Evolutionary conservation across 30 jellyfish, hydroid and myxozoan genomes (phyloP), one percentile per base, ranked within the genome.

Genomic region (Turritopsis dohrnii): DNA sequence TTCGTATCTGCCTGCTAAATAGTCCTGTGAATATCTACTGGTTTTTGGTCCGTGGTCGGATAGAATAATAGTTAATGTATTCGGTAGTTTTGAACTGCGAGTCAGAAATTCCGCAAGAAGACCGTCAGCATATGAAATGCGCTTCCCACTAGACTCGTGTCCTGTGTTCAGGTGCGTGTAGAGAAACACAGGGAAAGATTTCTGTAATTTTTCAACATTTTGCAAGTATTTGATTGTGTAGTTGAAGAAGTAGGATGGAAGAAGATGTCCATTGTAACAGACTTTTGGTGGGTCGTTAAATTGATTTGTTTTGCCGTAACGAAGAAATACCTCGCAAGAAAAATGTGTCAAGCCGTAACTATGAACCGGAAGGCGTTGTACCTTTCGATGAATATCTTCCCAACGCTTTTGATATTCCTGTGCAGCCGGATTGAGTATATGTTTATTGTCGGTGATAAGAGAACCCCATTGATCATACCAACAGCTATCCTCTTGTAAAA

Each of bases 41-140:
- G 99, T 94, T 83, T 94, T 94, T 1, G 99, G 99, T 83, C 99
- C 99, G 74, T 94, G 99, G 79, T 94, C 99, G 29, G 99, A 94
- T 52, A 94, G 79, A 7, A 94, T 71, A 29, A 94, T 88, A 0
- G 99, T 94, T 0, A 88, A 65, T 19, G 99, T 94, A 88, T 94
- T 85, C 28, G 52, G 31, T 74, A 84, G 84, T 65, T 21, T 66
- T 9, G 92, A 66, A 23, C 81, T 54, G 21, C 86, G 85, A 24
- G 28, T 82, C 18, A 86, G 84, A 53, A 79, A 79, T 0, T 71
- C 86, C n/a, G 96, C 88, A 22, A 94, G 72, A 26, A 81, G 89
- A 22, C 85, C 90, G 54, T 94, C 99, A 41, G 87, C 76, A 71
- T 88, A 75, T 1, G 97, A 85, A 28, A 94, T 89, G 24, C 99